phyloP scores from a whole-genome alignment of 2,888 invertebrate genomes.

The Cataglyphis rosenhaueri region DNA sequence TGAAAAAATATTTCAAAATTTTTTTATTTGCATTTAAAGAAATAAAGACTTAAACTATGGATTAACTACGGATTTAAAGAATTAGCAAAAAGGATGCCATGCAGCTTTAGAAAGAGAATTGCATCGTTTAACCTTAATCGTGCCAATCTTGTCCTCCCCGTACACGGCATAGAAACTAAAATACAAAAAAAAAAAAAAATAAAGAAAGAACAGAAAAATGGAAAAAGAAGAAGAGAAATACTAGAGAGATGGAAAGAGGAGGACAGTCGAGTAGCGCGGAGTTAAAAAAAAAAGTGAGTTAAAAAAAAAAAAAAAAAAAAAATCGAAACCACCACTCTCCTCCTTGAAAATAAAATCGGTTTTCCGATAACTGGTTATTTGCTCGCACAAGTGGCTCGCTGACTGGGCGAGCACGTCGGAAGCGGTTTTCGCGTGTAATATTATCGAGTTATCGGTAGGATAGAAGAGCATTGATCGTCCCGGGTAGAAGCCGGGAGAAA shows the following conservation, averaged over 20 bases:
- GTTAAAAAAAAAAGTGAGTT: background rate
- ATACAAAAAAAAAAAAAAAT: conserved; percentile 1
- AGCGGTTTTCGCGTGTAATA: conserved; percentile 84
- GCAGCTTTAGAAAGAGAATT: conserved; percentile 43
- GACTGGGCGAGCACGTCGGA: conserved; percentile 82
- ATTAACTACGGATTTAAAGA: background rate
- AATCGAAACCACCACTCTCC: conserved; percentile 73
- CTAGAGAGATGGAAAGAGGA: conserved; percentile 3
- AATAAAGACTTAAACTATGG: background rate
- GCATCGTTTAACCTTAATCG: conserved; percentile 52
- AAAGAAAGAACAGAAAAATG: conserved; percentile 2
- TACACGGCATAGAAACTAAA: conserved; percentile 33
- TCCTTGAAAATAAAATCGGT: conserved; percentile 82
- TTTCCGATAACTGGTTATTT: conserved; percentile 84
- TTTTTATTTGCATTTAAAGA: background rate
- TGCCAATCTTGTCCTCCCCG: conserved; percentile 34
- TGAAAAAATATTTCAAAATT: background rate
- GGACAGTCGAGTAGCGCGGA: conserved; percentile 18
- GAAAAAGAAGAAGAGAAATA: background rate
- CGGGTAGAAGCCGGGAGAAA: conserved; percentile 47
- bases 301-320: conserved; percentile 47
- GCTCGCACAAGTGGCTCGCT: conserved; percentile 83
- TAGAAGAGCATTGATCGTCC: conserved; percentile 76
- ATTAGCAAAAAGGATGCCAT: background rate
- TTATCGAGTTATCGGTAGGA: conserved; percentile 82